Conservation (phyloP, 1,140 invertebrate species). For the Drosophila truncata region DNA sequence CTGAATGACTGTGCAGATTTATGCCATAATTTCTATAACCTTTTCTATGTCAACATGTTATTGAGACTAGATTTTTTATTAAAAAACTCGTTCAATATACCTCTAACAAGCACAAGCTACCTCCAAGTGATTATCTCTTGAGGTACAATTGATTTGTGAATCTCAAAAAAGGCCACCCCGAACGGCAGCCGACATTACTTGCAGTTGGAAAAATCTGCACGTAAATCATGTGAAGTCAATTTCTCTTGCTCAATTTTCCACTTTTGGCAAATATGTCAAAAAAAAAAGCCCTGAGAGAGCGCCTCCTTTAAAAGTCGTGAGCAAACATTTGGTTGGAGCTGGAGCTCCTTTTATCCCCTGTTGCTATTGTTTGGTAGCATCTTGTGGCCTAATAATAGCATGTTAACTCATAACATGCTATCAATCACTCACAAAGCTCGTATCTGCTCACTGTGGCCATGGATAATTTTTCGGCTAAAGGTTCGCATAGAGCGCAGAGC, state of each 20-base stretch:
- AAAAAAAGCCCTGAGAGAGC: slow-evolving; percentile 60
- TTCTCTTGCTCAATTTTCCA: slow-evolving; percentile 79
- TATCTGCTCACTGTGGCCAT: slow-evolving; percentile 48
- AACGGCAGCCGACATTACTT: slow-evolving; percentile 58
- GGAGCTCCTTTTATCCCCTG: slow-evolving; percentile 21
- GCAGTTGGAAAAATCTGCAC: slow-evolving; percentile 62
- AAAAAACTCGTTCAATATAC: not conserved
- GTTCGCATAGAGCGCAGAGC: slow-evolving; percentile 2
- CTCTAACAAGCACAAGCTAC: slow-evolving; percentile 24
- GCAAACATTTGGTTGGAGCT: slow-evolving; percentile 68
- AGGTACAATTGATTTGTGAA: slow-evolving; percentile 46
- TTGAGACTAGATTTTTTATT: not conserved
- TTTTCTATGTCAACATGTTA: slow-evolving; percentile 18
- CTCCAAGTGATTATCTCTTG: slow-evolving; percentile 61
- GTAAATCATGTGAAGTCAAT: slow-evolving; percentile 83
- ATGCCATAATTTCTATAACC: slow-evolving; percentile 1
- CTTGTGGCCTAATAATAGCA: slow-evolving; percentile 77
- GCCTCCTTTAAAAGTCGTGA: slow-evolving; percentile 66
- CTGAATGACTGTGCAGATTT: slow-evolving; percentile 8
- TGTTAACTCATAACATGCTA: slow-evolving; percentile 83
- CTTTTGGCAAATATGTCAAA: slow-evolving; percentile 80
- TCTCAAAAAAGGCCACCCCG: slow-evolving; percentile 34
- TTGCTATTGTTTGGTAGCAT: slow-evolving; percentile 70
- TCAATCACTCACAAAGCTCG: slow-evolving; percentile 75
- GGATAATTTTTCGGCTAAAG: slow-evolving; percentile 30